Evolutionary conservation across 1,140 invertebrate genomes (phyloP).

Genomic region (Tetramorium simillimum): DNA sequence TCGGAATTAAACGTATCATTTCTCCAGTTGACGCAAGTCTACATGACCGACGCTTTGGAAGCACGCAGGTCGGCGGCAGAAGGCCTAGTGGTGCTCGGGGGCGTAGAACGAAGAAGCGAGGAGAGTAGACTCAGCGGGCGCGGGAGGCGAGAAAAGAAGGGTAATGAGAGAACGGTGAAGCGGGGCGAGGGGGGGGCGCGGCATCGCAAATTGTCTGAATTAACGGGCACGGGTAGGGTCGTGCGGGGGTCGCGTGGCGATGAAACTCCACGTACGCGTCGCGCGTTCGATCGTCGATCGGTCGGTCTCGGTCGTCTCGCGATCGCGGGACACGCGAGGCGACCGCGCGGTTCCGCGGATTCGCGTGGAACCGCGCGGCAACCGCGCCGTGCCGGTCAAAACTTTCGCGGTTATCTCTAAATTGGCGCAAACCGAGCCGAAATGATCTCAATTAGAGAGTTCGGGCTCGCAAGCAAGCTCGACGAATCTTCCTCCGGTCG

Average conservation of each 20-base stretch:
- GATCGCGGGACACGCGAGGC: neutral
- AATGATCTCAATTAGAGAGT: slow-evolving; percentile 79
- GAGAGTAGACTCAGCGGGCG: slow-evolving; percentile 17
- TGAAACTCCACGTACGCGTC: slow-evolving; percentile 72
- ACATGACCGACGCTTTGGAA: neutral
- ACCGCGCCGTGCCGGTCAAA: slow-evolving; percentile 68
- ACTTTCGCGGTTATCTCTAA: slow-evolving; percentile 70
- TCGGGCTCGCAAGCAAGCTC: slow-evolving; percentile 41
- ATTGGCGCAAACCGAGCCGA: slow-evolving; percentile 78
- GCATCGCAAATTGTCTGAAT: slow-evolving; percentile 82
- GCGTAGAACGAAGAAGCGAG: neutral
- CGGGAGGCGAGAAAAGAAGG: slow-evolving; percentile 50
- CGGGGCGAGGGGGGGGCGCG: slow-evolving; percentile 45
- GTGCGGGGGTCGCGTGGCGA: slow-evolving; percentile 71
- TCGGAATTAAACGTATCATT: no score
- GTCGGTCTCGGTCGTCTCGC: neutral
- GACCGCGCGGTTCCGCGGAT: neutral
- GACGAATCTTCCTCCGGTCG: slow-evolving; percentile 56
- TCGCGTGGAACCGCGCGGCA: neutral
- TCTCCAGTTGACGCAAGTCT: neutral
- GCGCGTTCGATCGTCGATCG: neutral
- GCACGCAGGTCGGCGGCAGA: neutral
- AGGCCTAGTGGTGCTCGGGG: neutral
- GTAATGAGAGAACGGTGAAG: slow-evolving; percentile 57
- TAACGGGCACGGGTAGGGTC: slow-evolving; percentile 80